A percentile compares a stretch with the other conserved stretches of the same genome.
These are phyloP conservation scores for Rhogogaster chlorosoma DNA, from an alignment of 2,888 invertebrate species.

Conservation along the genomic window DNA sequence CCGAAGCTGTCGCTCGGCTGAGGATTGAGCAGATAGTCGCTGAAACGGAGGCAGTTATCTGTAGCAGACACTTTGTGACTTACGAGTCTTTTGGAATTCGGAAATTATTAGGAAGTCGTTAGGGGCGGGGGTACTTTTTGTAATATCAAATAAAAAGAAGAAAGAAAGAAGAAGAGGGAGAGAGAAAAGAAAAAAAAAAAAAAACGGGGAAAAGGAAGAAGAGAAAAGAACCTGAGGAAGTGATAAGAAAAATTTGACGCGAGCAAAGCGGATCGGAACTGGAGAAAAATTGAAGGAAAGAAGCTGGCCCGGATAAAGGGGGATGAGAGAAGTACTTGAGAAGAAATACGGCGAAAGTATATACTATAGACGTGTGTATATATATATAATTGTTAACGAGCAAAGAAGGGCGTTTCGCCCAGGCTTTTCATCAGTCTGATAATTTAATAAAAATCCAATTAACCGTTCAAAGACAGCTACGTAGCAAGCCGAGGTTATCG, in stretches of 20 bases:
- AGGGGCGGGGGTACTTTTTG: neutral
- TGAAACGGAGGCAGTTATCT: neutral
- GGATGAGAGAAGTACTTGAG: neutral
- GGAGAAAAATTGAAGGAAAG: neutral
- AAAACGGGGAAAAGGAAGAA: neutral
- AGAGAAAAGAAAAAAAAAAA: neutral
- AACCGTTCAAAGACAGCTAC: slow-evolving; percentile 35
- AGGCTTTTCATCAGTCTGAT: slow-evolving; percentile 8
- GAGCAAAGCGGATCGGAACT: neutral
- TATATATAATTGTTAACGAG: slow-evolving; percentile 16
- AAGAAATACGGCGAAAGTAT: neutral
- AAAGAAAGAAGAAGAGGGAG: neutral
- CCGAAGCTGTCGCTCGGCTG: neutral
- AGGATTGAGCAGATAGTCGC: neutral
- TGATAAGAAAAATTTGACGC: neutral
- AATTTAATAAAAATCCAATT: slow-evolving; percentile 38
- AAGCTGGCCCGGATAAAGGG: neutral
- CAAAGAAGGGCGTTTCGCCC: neutral
- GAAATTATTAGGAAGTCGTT: neutral
- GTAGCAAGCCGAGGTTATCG: slow-evolving; percentile 8
- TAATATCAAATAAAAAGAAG: neutral
- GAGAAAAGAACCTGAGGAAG: neutral
- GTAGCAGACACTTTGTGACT: neutral
- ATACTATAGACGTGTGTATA: neutral
- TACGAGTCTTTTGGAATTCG: slow-evolving; percentile 10